These are phyloP conservation scores for Hipparchia semele DNA, from an alignment of 2,888 invertebrate species.

Conservation along the genomic window DNA sequence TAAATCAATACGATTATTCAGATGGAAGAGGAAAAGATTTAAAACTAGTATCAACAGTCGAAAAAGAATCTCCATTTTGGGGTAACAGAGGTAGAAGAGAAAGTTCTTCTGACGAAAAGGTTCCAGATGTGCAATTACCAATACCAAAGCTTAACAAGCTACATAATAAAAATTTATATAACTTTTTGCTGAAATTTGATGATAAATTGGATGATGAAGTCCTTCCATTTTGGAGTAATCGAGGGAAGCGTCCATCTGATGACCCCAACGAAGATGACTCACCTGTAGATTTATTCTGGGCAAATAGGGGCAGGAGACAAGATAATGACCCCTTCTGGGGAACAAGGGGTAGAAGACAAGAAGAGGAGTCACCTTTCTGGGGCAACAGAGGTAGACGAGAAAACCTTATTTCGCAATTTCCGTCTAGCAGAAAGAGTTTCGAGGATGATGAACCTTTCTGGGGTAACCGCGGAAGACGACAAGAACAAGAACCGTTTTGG, in stretches of 20 bases:
- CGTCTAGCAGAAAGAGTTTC: constrained; percentile 51
- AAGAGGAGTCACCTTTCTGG: constrained; percentile 53
- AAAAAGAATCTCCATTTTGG: constrained; percentile 69
- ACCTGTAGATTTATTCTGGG: constrained; percentile 41
- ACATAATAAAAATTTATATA: constrained; percentile 43
- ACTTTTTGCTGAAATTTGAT: constrained; percentile 17
- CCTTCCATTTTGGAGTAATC: constrained; percentile 58
- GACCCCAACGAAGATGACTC: constrained; percentile 44
- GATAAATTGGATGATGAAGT: constrained; percentile 31
- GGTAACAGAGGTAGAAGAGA: constrained; percentile 66
- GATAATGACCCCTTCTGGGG: constrained; percentile 62
- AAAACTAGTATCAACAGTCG: constrained; percentile 38
- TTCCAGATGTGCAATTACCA: constrained; percentile 34
- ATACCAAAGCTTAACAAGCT: constrained; percentile 29
- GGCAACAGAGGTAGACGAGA: constrained; percentile 53
- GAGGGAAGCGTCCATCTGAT: constrained; percentile 54
- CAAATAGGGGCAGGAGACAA: constrained; percentile 50
- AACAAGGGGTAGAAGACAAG: constrained; percentile 56
- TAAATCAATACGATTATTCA: constrained; percentile 40
- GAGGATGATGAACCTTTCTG: constrained; percentile 59
- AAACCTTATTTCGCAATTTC: constrained; percentile 46
- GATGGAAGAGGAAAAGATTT: constrained; percentile 25
- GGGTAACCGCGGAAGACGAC: constrained; percentile 52
- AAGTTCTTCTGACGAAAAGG: constrained; percentile 52
- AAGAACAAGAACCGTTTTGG: constrained; percentile 66